Percentiles rank a stretch among this genome's conserved stretches.
Evolutionary conservation across 2,797 vertebrate species (phyloP).

Genomic region (Lagocephalus sceleratus): DNA sequence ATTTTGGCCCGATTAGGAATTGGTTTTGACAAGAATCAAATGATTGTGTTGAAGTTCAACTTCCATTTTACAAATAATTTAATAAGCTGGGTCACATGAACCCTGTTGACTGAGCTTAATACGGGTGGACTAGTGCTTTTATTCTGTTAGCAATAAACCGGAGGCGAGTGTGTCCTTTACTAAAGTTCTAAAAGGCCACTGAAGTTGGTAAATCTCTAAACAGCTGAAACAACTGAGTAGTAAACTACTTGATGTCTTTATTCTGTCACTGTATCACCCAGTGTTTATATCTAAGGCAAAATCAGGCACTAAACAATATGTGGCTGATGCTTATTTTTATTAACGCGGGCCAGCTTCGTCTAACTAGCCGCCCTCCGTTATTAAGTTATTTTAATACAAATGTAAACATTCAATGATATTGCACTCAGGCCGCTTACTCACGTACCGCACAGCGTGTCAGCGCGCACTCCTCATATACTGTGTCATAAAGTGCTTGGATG

Average conservation of each 20-base stretch:
- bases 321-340: constrained; percentile 41
- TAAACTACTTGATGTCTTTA: constrained; percentile 8
- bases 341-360: constrained; percentile 20
- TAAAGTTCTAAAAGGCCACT: constrained; percentile 6
- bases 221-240: constrained; percentile 21
- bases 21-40: no score
- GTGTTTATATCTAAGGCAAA: constrained; percentile 51
- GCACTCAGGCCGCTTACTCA: constrained; percentile 60
- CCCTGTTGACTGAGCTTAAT: constrained; percentile 1
- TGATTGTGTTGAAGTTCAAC: no score
- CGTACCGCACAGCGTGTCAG: constrained; percentile 39
- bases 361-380: constrained; percentile 30
- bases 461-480: constrained; percentile 35
- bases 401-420: constrained; percentile 74
- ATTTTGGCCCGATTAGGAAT: no score
- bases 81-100: not conserved
- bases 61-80: not conserved
- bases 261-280: constrained; percentile 27
- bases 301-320: constrained; percentile 58
- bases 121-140: constrained; percentile 5
- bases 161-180: constrained; percentile 30
- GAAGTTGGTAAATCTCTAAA: constrained; percentile 13
- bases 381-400: constrained; percentile 56
- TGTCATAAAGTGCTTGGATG: constrained; percentile 71
- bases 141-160: not conserved